phyloP scores from a whole-genome alignment of 2,113 vertebrate species.

The Hyaena hyaena region DNA sequence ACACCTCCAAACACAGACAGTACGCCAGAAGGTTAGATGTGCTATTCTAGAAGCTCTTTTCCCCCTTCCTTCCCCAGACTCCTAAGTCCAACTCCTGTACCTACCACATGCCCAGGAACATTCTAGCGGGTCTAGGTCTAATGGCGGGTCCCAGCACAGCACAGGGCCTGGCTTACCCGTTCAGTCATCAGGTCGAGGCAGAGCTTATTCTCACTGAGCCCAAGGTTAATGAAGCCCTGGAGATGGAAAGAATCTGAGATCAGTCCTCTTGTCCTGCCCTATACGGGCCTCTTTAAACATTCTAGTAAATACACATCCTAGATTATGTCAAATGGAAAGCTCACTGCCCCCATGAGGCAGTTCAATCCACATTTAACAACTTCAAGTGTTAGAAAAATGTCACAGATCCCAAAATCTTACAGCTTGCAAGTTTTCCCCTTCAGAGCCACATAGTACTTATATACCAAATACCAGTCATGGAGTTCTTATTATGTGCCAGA shows the following conservation, averaged over 20 bases:
- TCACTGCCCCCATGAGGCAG: neutral
- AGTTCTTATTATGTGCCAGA: neutral
- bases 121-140: neutral
- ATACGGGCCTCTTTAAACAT: neutral
- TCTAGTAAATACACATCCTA: neutral
- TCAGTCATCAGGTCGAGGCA: slow-evolving; percentile 92
- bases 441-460: neutral
- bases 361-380: neutral
- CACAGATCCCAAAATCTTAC: neutral
- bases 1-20: neutral
- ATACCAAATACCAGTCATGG: neutral
- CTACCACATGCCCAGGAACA: neutral
- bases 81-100: neutral
- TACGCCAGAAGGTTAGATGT: neutral
- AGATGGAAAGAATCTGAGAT: slow-evolving; percentile 39
- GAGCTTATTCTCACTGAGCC: slow-evolving; percentile 95
- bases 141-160: neutral
- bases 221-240: slow-evolving; percentile 95
- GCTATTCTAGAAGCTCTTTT: neutral
- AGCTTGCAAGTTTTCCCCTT: neutral
- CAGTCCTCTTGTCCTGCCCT: neutral
- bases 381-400: neutral
- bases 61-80: neutral
- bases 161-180: slow-evolving; percentile 86
- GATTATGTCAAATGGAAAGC: neutral